Evolutionary conservation across 2,888 invertebrate species (phyloP), one percentile per base, ranked within the genome.

Genomic region (Brachypterus glaber): DNA sequence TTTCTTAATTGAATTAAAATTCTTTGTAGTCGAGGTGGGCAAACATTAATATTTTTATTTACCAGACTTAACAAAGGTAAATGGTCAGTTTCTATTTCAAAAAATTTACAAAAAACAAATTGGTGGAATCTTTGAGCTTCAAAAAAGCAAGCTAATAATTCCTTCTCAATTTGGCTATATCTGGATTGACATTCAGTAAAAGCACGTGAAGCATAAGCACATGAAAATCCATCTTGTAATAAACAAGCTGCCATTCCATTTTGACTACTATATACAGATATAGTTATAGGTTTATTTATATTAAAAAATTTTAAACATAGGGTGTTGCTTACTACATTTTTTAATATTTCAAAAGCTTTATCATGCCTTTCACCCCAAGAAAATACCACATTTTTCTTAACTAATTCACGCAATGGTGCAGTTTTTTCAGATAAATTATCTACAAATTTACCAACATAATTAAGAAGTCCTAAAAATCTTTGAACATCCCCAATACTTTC

Each of bases 381-480:
- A 5, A 18, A 41, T 24, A 18, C n/a, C 13, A 11, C 24, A 17
- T 24, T 4, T 24, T 41, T 41, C 16, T 12, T 30, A 5, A 36
- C 15, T 15, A 42, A 35, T 8, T 35, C 24, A 13, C 42, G 17
- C 4, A 39, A 15, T 17, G 30, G 29, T 1, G 18, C 21, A 11
- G 37, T 38, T 30, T 25, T 8, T 11, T 34, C 25, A 26, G 37
- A 39, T 12, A 37, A 27, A 36, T 44, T 46, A 3, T 39, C 35
- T 3, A 44, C 21, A 37, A 39, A 40, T 27, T 37, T 41, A 25
- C 35, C 37, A 7, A 46, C 12, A 39, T 43, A 46, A 2, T 35
- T 41, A 9, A 44, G 15, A 33, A 41, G 41, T 11, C 45, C 42
- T n/a, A 45, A 17, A 27, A 43, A 33, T 38, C 37, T 37, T 39